Conservation (phyloP, 2,113 vertebrate species). For the Heterotilapia buettikoferi region DNA sequence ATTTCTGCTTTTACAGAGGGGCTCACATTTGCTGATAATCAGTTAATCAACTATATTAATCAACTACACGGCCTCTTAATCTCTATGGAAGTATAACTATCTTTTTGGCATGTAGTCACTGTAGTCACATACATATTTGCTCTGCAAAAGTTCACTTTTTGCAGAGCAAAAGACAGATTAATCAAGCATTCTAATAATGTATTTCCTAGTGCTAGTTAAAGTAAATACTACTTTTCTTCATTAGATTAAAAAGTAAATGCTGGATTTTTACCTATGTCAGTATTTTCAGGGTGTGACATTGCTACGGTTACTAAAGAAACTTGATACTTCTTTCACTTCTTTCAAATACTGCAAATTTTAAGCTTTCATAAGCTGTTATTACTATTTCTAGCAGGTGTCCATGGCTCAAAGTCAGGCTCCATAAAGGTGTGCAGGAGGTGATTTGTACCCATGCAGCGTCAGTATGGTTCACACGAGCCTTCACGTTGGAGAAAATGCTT, state of each 20-base stretch:
- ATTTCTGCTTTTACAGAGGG: not conserved
- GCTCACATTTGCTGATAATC: not conserved
- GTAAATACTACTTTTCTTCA: not conserved
- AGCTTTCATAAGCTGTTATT: not conserved
- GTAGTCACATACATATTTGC: not conserved
- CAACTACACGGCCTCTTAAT: not conserved
- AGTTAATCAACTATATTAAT: not conserved
- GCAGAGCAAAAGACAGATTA: not conserved
- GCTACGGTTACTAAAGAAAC: not conserved
- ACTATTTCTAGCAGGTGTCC: not conserved
- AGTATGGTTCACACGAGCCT: conserved; percentile 30
- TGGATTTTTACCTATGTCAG: not conserved
- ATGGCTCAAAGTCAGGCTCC: not conserved
- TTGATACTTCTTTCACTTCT: not conserved
- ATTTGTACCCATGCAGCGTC: conserved; percentile 15
- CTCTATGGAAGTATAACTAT: not conserved
- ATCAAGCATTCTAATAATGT: not conserved
- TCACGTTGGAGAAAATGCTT: conserved; percentile 45
- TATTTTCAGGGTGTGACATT: not conserved
- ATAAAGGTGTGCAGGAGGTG: not conserved
- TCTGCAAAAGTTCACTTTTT: not conserved
- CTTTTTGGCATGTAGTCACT: not conserved
- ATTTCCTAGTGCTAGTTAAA: not conserved
- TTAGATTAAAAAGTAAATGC: not conserved
- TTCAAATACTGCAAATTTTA: not conserved